Evolutionary conservation across 2,888 invertebrate genomes (phyloP).

Genomic region (Torymus tubicola): DNA sequence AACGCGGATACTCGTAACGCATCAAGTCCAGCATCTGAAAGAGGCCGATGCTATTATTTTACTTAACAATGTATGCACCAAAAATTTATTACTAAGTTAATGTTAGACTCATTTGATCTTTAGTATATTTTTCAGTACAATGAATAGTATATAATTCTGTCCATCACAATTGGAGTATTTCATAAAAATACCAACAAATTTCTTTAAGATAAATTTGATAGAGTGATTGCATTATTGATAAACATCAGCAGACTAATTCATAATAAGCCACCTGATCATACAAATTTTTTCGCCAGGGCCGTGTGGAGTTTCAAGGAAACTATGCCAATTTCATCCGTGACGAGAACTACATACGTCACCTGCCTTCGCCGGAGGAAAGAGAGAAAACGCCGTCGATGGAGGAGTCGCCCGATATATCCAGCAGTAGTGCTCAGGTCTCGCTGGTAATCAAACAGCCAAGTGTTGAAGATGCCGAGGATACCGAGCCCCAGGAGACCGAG

Average conservation of each 20-base stretch:
- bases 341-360: slow-evolving; percentile 77
- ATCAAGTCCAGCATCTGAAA: slow-evolving; percentile 88
- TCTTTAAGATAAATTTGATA: no score
- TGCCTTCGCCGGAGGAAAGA: slow-evolving; percentile 70
- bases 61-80: slow-evolving; percentile 80
- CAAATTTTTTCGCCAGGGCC: slow-evolving; percentile 77
- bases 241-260: no score
- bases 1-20: slow-evolving; percentile 88
- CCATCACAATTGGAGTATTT: no score
- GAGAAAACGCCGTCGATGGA: slow-evolving; percentile 60
- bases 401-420: background rate
- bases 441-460: slow-evolving; percentile 29
- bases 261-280: no score
- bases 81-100: background rate
- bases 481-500: slow-evolving; percentile 80
- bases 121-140: no score
- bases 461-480: slow-evolving; percentile 69
- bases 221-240: no score
- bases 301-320: slow-evolving; percentile 80
- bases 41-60: slow-evolving; percentile 82
- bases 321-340: slow-evolving; percentile 80
- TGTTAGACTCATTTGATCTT: no score
- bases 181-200: no score
- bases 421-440: slow-evolving; percentile 25
- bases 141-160: no score